Evolutionary conservation across 1,140 invertebrate species (phyloP).

Genomic region (Delia radicum): DNA sequence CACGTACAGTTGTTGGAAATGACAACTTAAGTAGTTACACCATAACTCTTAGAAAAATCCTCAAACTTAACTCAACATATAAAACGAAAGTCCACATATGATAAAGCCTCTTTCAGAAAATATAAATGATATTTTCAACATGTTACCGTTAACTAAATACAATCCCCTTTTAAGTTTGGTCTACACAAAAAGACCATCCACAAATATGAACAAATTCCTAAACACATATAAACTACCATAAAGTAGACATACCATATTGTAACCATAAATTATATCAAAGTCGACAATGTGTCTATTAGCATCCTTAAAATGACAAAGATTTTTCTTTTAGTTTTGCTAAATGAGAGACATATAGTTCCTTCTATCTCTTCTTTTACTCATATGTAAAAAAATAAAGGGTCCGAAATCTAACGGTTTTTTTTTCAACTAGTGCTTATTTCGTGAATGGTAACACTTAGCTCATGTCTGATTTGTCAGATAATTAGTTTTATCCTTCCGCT

Average conservation of each 20-base stretch:
- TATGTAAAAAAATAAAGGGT: too few species aligned
- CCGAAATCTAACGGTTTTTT: too few species aligned
- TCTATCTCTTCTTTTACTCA: background rate
- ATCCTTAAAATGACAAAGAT: conserved; percentile 11
- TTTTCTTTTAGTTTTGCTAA: background rate
- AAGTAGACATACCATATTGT: background rate
- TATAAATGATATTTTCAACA: background rate
- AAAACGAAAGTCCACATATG: background rate
- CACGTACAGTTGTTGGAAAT: background rate
- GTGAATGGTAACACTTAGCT: too few species aligned
- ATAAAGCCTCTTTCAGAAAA: background rate
- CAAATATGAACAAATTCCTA: background rate
- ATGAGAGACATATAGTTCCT: background rate
- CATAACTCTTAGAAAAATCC: background rate
- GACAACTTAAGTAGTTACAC: background rate
- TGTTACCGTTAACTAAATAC: background rate
- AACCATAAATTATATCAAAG: conserved; percentile 15
- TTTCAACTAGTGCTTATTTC: too few species aligned
- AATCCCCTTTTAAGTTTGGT: background rate
- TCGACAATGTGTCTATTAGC: conserved; percentile 22
- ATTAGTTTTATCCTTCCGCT: too few species aligned
- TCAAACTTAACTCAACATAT: background rate
- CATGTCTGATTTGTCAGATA: too few species aligned
- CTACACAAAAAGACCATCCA: background rate
- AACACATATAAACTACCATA: background rate